A percentile compares a stretch with the other conserved stretches of the same genome.
Conservation (phyloP, 2,797 vertebrate species). For the Myiothlypis coronata region DNA sequence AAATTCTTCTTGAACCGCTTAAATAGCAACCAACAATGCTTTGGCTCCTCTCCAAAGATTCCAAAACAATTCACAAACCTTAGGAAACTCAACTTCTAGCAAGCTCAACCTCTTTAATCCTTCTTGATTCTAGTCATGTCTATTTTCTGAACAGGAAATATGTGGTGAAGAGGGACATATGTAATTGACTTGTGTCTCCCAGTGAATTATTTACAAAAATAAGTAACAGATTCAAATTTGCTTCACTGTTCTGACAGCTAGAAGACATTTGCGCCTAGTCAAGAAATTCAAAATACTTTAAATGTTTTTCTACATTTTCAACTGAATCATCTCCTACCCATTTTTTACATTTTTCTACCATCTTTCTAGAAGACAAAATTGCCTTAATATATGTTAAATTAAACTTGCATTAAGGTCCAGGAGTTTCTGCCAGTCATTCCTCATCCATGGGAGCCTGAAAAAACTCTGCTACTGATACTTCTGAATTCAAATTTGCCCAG, state of each 20-base stretch:
- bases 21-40: neutral
- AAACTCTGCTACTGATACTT: neutral
- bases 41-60: neutral
- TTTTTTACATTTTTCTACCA: neutral
- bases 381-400: neutral
- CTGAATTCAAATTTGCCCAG: neutral
- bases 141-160: neutral
- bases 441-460: neutral
- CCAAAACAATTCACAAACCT: neutral
- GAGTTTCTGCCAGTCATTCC: neutral
- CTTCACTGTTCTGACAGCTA: neutral
- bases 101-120: neutral
- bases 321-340: neutral
- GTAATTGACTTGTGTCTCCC: neutral
- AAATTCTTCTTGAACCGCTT: neutral
- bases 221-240: neutral
- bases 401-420: neutral
- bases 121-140: neutral
- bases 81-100: neutral
- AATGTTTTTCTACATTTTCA: neutral
- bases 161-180: neutral
- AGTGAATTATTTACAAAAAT: neutral
- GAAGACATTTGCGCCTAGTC: neutral
- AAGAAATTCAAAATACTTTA: neutral
- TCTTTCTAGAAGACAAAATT: neutral